These are phyloP conservation scores for Eira barbara DNA, from an alignment of 2,113 vertebrate genomes.

Conservation along the genomic window DNA sequence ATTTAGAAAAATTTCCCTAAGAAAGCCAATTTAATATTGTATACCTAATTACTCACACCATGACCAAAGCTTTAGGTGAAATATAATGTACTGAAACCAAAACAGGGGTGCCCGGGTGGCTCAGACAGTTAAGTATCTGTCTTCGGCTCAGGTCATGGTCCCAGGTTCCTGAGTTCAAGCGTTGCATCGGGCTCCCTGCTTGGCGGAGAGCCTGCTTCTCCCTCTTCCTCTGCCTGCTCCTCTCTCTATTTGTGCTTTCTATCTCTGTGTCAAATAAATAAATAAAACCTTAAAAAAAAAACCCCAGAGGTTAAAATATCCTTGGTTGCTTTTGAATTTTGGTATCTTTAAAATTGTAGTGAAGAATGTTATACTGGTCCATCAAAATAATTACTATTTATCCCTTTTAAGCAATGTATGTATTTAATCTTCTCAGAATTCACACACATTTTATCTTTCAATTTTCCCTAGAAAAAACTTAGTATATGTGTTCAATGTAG, in stretches of 20 bases:
- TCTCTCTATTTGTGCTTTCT: too few relatives aligned
- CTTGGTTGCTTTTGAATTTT: neutral
- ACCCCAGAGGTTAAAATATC: neutral
- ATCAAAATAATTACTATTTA: neutral
- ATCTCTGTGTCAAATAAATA: too few relatives aligned
- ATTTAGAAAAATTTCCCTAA: neutral
- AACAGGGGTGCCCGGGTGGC: neutral
- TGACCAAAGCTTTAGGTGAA: neutral
- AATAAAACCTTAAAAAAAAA: too few relatives aligned
- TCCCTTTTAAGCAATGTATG: neutral
- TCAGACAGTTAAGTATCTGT: too few relatives aligned
- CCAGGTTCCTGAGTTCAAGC: too few relatives aligned
- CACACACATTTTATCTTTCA: neutral
- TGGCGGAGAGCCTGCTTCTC: too few relatives aligned
- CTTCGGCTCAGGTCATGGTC: too few relatives aligned
- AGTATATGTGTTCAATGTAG: neutral
- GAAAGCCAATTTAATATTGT: neutral
- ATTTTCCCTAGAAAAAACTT: neutral
- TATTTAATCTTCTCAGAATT: neutral
- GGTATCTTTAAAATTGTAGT: neutral
- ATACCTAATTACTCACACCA: neutral
- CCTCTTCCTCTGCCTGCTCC: too few relatives aligned
- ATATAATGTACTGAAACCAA: neutral
- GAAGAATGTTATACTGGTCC: neutral
- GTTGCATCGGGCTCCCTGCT: too few relatives aligned